These are phyloP conservation scores for Lindbergichthys nudifrons DNA, from an alignment of 2,797 vertebrate genomes.

Conservation along the genomic window DNA sequence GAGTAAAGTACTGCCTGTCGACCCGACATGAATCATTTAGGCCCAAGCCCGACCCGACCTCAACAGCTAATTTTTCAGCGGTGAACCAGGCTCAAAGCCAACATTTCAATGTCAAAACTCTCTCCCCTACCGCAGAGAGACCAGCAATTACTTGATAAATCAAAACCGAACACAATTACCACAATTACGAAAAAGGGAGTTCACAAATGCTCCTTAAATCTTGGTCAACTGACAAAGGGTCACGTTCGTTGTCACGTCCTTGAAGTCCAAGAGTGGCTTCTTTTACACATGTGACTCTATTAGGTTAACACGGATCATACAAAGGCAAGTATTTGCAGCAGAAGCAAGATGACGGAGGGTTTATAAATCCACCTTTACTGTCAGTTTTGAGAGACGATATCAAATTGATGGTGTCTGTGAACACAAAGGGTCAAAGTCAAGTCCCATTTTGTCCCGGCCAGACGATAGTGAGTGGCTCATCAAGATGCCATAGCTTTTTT, in stretches of 20 bases:
- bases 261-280: not conserved
- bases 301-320: not conserved
- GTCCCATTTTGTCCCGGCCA: no score
- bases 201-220: conserved; percentile 35
- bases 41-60: conserved; percentile 25
- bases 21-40: conserved; percentile 40
- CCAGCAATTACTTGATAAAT: conserved; percentile 45
- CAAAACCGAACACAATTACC: conserved; percentile 35
- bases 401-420: no score
- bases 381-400: no score
- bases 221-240: conserved; percentile 14
- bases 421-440: no score
- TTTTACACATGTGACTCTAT: not conserved
- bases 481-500: no score
- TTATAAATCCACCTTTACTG: no score
- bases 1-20: not conserved
- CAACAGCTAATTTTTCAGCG: conserved; percentile 32
- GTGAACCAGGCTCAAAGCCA: conserved; percentile 28
- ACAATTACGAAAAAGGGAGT: conserved; percentile 23
- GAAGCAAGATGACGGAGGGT: not conserved
- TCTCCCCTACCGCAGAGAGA: not conserved
- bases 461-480: no score
- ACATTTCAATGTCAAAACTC: conserved; percentile 35
- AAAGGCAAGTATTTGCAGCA: not conserved
- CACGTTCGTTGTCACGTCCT: conserved; percentile 18